A percentile compares a stretch with the other conserved stretches of the same genome.
Evolutionary conservation across 2,797 vertebrate species (phyloP).

Genomic region (Acestrorhynchus altus): DNA sequence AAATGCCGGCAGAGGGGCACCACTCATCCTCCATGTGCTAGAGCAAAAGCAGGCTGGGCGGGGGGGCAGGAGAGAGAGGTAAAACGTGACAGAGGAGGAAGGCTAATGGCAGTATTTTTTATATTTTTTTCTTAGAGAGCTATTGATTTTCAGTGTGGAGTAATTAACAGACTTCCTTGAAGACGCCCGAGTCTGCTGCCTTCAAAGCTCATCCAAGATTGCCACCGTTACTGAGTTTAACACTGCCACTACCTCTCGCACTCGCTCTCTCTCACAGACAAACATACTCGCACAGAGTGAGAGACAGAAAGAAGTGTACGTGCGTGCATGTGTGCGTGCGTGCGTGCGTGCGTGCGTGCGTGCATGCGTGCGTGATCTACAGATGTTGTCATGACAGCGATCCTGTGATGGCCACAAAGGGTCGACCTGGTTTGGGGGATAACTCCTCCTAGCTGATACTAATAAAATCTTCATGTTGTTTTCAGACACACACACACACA

Average conservation of each 20-base stretch:
- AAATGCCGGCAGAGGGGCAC: slow-evolving; percentile 61
- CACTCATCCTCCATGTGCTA: slow-evolving; percentile 67
- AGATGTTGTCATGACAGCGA: slow-evolving; percentile 49
- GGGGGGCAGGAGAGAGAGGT: slow-evolving; percentile 65
- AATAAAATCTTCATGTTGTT: slow-evolving; percentile 72
- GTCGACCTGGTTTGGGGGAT: slow-evolving; percentile 65
- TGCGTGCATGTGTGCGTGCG: slow-evolving; percentile 57
- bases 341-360: slow-evolving; percentile 37
- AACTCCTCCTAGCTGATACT: slow-evolving; percentile 68
- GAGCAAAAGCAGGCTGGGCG: slow-evolving; percentile 64
- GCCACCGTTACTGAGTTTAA: slow-evolving; percentile 38
- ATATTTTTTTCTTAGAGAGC: slow-evolving; percentile 50
- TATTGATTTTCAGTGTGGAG: slow-evolving; percentile 55
- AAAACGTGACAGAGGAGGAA: slow-evolving; percentile 43
- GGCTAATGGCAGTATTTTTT: slow-evolving; percentile 45
- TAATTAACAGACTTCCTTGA: slow-evolving; percentile 55
- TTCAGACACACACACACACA: slow-evolving; percentile 33
- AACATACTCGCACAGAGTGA: slow-evolving; percentile 1
- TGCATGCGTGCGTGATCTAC: slow-evolving; percentile 39
- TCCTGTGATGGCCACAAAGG: slow-evolving; percentile 65
- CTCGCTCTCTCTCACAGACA: slow-evolving; percentile 1
- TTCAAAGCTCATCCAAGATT: slow-evolving; percentile 33
- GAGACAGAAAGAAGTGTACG: slow-evolving; percentile 50
- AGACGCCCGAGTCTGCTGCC: slow-evolving; percentile 40
- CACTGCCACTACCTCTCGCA: slow-evolving; percentile 16